Evolutionary conservation across 2,113 vertebrate species (phyloP), one percentile per base, ranked within the genome.

Genomic region (Ancistrus triradiatus): DNA sequence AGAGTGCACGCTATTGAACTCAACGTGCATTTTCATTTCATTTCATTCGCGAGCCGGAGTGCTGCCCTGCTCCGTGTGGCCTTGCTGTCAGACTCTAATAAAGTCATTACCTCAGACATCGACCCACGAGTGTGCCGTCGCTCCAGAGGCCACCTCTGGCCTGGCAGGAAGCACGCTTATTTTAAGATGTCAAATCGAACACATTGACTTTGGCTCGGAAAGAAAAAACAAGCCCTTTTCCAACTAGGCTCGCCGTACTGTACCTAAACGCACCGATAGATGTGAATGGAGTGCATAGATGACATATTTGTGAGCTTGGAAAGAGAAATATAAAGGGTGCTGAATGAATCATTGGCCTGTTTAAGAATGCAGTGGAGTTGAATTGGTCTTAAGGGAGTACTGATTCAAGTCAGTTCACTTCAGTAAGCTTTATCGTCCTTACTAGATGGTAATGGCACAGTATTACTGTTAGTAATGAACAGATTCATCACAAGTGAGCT

Each of bases 61-160:
- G 31, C 35, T 37, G 43, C 35, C 38, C 42, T 38, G 70, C 25
- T 46, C 63, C 22, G 4, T 9, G 8, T 51, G 58, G 49, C 51
- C 14, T 44, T 17, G 37, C 18, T 10, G 18, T 21, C 31, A 58
- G 69, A 61, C 44, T 48, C 19, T 59, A 73, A 73, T 68, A 40
- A 73, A 73, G 65, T 68, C 70, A 68, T 68, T 68, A 68, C 57
- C 53, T 59, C 46, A 47, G 55, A 63, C 59, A 53, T 64, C 47
- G 31, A 60, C 44, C 59, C 22, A 44, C 14, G 49, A 44, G 10
- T 25, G 6, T 48, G 47, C 59, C 52, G 8, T 24, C 2, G 35
- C 69, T 46, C 43, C 46, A 38, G 35, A 22, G 44, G 50, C 63
- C 51, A 56, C 33, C 58, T n/a, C 15, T 8, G 31, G 19, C 63